Percentiles rank a stretch among this genome's conserved stretches.
Conservation (phyloP, 2,888 invertebrate species). For the Epiperipatus broadwayi region DNA sequence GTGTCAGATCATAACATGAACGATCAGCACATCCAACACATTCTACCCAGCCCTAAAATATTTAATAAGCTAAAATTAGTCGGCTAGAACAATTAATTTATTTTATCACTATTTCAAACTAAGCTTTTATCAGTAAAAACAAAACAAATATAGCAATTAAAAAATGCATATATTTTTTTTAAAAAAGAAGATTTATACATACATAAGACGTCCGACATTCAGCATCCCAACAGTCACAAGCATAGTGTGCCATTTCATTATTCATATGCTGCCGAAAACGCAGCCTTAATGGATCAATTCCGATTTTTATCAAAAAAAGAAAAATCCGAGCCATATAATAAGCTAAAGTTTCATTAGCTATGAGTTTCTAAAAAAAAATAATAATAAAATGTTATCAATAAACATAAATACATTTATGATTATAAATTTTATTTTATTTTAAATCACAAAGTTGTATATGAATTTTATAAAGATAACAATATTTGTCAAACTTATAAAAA, state of each 20-base stretch:
- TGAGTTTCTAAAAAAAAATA: conserved; percentile 40
- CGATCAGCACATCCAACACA: conserved; percentile 98
- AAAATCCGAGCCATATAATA: conserved; percentile 95
- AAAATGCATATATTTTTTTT: too few relatives aligned
- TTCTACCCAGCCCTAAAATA: conserved; percentile 73
- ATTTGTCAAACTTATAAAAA: too few relatives aligned
- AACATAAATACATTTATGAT: too few relatives aligned
- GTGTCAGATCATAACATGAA: conserved; percentile 86
- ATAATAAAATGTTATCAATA: conserved; percentile 16
- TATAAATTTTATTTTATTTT: neutral
- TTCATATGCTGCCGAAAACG: conserved; percentile 95
- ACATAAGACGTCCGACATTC: conserved; percentile 88
- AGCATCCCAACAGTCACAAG: conserved; percentile 99
- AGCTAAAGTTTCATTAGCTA: conserved; percentile 89
- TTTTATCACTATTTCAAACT: neutral
- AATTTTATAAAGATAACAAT: too few relatives aligned
- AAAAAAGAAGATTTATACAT: conserved; percentile 26
- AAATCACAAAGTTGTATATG: too few relatives aligned
- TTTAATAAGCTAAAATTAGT: conserved; percentile 11
- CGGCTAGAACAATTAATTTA: neutral
- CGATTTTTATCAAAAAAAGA: conserved; percentile 61
- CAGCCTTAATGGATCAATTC: conserved; percentile 61
- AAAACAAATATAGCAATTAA: neutral
- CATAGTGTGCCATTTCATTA: conserved; percentile 99
- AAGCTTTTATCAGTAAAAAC: neutral